Evolutionary conservation across 1,140 invertebrate genomes (phyloP), one percentile per base, ranked within the genome.

Genomic region (Hylaeus anthracinus): DNA sequence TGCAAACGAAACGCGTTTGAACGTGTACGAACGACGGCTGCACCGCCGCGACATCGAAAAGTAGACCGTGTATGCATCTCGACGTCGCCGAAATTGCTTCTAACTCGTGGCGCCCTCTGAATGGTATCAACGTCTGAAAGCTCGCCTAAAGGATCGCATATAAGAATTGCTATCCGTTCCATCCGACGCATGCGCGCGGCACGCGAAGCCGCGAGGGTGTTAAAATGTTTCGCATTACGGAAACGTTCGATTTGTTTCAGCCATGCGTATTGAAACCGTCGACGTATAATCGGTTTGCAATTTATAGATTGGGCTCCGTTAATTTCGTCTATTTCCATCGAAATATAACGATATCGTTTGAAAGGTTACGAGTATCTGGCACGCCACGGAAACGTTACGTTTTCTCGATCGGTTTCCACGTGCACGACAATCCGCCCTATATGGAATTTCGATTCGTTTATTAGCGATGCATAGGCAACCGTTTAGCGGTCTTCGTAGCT

Each of bases 201-300:
- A 60, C 56, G 58, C 8, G 5, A 56, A 71, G 58, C 5, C 26
- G 39, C 10, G 37, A 60, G 51, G 56, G 51, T 69, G 55, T 78
- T 82, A 82, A 86, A 78, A 86, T 63, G 84, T 86, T 82, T 83
- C 76, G 75, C 70, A 79, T 63, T 10, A 15, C 53, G 61, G 67
- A 76, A 72, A 86, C 58, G 67, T 85, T 85, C 73, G 58, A 74
- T 85, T 81, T 81, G 58, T 72, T 26, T 64, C 56, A 85, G 39
- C 37, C 82, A 84, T 84, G 84, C 83, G 78, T 71, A 41, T 60
- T 67, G 63, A 66, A 58, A 65, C 15, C 45, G 26, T n/a, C 48
- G 1, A 39, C 60, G 26, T 26, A 15, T 53, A 55, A 82, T 77
- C 63, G 15, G 14, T 55, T 63, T 39, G 15, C 9, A 43, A 53